Evolutionary conservation across 64 coral and sea anemone species (phyloP), one percentile per base, ranked within the genome.

Genomic region (Trachythela sp.): DNA sequence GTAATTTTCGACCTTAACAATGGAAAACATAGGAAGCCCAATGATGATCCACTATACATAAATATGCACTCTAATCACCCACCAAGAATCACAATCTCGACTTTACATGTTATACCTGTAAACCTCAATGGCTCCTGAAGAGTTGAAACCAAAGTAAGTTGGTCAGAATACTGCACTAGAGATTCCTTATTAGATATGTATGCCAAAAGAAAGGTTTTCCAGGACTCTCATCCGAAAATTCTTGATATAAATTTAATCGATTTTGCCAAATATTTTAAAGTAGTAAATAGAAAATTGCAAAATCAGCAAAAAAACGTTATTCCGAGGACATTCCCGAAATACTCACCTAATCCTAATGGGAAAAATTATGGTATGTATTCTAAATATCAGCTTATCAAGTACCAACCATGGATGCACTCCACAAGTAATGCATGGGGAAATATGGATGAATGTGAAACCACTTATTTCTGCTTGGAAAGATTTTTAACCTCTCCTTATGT

Each of bases 341-440:
- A 85, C 56, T 90, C 89, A 60, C 85, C 83, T 13, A 60, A 90
- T 90, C 77, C 83, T 24, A 24, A 90, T 64, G 84, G 68, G 56
- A 11, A 85, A 29, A 35, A 85, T 40, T 90, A 90, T 90, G 83
- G 89, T 3, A 31, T 90, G 22, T 90, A 34, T 85, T 71, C 86
- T 70, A 92, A 92, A 84, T 88, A 88, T 27, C 75, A 92, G 26
- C 54, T 88, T 14, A 14, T 92, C 1, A 92, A 88, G 38, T 92
- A 85, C 43, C 84, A 92, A 71, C 91, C 48, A 20, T 92, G 91
- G 91, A 8, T 27, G 26, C 6, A 64, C 56, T n/a, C 56, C 20
- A 27, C 26, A 27, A 64, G 26, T 27, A 68, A 67, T 77, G 68
- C 85, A 11, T 92, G 90, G 85, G 48, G 40, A 38, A 41, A 83